Evolutionary conservation across 2,113 vertebrate species (phyloP).

Genomic region (Hymenochirus boettgeri): DNA sequence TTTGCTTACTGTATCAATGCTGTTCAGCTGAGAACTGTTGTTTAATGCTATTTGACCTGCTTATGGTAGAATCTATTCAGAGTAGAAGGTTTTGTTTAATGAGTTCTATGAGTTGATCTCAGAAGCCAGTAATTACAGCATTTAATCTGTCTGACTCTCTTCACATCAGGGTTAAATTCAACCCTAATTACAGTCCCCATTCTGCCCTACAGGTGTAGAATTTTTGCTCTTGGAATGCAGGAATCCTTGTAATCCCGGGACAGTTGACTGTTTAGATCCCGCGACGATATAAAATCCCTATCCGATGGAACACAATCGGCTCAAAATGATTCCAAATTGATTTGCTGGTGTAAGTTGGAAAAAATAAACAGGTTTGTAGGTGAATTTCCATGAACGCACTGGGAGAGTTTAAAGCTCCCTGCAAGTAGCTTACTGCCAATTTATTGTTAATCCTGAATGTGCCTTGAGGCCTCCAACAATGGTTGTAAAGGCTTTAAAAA

Average conservation of each 20-base stretch:
- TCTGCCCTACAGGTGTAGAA: slow-evolving; percentile 7
- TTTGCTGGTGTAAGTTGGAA: not conserved
- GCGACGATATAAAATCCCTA: slow-evolving; percentile 5
- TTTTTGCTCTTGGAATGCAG: slow-evolving; percentile 1
- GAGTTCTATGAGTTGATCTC: no score
- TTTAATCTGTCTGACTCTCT: not conserved
- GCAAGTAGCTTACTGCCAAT: slow-evolving; percentile 3
- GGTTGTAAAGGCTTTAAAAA: slow-evolving; percentile 1
- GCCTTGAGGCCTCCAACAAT: not conserved
- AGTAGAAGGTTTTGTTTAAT: no score
- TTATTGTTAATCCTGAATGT: not conserved
- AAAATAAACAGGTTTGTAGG: slow-evolving; percentile 29
- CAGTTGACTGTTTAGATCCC: slow-evolving; percentile 21
- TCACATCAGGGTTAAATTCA: not conserved
- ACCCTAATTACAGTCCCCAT: not conserved
- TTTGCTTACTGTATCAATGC: no score
- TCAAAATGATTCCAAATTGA: not conserved
- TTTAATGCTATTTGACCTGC: no score
- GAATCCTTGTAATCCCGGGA: slow-evolving; percentile 20
- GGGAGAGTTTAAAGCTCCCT: slow-evolving; percentile 1
- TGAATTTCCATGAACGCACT: slow-evolving; percentile 32
- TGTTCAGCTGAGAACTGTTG: no score
- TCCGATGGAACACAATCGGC: slow-evolving; percentile 3
- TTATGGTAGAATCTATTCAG: no score
- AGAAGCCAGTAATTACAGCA: not conserved